Evolutionary conservation across 2,113 vertebrate species (phyloP), one percentile per base, ranked within the genome.

Genomic region (Calyptomena viridis): DNA sequence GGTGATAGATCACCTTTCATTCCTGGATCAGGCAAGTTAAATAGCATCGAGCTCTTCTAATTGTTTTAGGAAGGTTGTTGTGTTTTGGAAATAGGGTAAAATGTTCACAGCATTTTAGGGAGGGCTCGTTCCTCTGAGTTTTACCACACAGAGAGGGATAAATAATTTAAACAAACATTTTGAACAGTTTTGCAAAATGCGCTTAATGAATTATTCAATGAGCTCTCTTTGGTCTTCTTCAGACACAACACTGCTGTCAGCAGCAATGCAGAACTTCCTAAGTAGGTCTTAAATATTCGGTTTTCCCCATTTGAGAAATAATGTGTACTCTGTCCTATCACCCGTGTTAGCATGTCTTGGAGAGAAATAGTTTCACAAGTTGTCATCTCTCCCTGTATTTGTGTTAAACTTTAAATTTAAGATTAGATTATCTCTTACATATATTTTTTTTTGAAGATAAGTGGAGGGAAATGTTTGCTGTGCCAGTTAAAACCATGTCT

Each of bases 111-210:
- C 8, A 3, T 93, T 92, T 88, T 66, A 80, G 68, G 63, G 55
- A 87, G 76, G 52, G 31, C 59, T 95, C 44, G 22, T 52, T 73
- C 59, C 79, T 93, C 72, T 49, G 49, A 74, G 64, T 90, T 91
- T 93, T 84, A 42, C 73, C 90, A 93, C 76, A 68, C 12, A 75
- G 90, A 78, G 72, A 4, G 9, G 76, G 92, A 96, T 96, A 93
- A 96, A 96, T 96, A 96, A 97, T 95, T 94, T 96, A 96, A 97
- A 96, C 93, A 96, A 96, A 94, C 91, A 90, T 94, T 95, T 90
- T 94, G 89, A 96, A 84, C 37, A 87, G 92, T 95, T 97, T 95
- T 95, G 92, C 94, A 96, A 93, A 95, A 94, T 90, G 80, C 68
- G 31, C 67, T 86, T 85, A 64, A 96, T 97, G 93, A 96, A 96